phyloP scores from a whole-genome alignment of 2,888 invertebrate species.

The Acronicta aceris region DNA sequence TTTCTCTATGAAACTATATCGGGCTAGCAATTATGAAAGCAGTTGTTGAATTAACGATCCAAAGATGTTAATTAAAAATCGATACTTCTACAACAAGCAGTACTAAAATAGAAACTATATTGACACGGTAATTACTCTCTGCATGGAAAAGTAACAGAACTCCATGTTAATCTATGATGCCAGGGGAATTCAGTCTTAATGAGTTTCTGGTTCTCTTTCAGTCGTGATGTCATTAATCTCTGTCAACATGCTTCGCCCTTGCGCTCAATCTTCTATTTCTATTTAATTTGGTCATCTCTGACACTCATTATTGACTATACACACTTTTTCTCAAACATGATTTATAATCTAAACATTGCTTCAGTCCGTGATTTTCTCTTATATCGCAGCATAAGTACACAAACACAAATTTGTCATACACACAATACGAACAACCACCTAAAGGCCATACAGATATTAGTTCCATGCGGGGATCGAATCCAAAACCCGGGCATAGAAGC shows the following conservation, averaged over 20 bases:
- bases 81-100: neutral
- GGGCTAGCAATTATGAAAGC: no score
- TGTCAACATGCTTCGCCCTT: neutral
- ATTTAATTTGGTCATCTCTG: neutral
- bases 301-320: neutral
- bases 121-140: neutral
- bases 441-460: no score
- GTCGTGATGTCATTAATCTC: slow-evolving; percentile 2
- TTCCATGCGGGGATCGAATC: no score
- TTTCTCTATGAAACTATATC: no score
- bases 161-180: neutral
- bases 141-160: neutral
- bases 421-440: no score
- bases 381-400: no score
- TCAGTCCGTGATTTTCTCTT: no score
- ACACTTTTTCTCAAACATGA: neutral
- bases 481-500: no score
- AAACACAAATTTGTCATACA: no score
- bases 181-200: neutral
- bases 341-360: neutral
- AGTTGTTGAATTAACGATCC: neutral
- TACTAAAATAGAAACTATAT: neutral
- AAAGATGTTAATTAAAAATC: slow-evolving; percentile 1
- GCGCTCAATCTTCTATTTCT: neutral
- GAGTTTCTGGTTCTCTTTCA: neutral